Percentiles rank a stretch among this genome's conserved stretches.
Conservation (phyloP, 2,113 vertebrate genomes). For the Myrmophylax atrothorax region DNA sequence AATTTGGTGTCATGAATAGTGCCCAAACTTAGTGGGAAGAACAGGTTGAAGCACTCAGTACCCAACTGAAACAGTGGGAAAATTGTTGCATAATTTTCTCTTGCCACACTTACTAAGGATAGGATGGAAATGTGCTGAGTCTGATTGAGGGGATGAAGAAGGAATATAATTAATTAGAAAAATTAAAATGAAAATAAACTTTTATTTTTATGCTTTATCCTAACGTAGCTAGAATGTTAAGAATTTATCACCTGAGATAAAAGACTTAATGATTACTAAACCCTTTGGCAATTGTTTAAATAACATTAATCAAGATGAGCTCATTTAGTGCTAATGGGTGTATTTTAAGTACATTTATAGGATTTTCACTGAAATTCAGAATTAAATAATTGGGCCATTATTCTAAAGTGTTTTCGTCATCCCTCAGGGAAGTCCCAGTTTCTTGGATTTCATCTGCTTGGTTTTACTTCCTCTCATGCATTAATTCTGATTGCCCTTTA, state of each 20-base stretch:
- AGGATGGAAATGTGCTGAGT: not conserved
- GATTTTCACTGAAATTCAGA: conserved; percentile 70
- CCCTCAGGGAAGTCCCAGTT: conserved; percentile 50
- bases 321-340: conserved; percentile 60
- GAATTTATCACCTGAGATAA: conserved; percentile 64
- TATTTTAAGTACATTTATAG: conserved; percentile 67
- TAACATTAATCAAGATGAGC: conserved; percentile 68
- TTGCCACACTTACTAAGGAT: not conserved
- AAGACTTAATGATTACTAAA: conserved; percentile 64
- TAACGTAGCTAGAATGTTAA: conserved; percentile 3
- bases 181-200: conserved; percentile 2
- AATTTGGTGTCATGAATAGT: not conserved
- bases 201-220: conserved; percentile 34
- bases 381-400: conserved; percentile 70
- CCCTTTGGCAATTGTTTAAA: conserved; percentile 62
- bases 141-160: not conserved
- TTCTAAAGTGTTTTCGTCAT: conserved; percentile 57
- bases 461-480: conserved; percentile 35
- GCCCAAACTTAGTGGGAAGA: not conserved
- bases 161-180: not conserved
- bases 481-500: conserved; percentile 31
- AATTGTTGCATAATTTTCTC: not conserved
- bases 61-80: not conserved
- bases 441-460: conserved; percentile 35
- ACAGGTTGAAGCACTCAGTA: not conserved